Conservation (phyloP, 2,113 vertebrate species). For the Prionailurus viverrinus region DNA sequence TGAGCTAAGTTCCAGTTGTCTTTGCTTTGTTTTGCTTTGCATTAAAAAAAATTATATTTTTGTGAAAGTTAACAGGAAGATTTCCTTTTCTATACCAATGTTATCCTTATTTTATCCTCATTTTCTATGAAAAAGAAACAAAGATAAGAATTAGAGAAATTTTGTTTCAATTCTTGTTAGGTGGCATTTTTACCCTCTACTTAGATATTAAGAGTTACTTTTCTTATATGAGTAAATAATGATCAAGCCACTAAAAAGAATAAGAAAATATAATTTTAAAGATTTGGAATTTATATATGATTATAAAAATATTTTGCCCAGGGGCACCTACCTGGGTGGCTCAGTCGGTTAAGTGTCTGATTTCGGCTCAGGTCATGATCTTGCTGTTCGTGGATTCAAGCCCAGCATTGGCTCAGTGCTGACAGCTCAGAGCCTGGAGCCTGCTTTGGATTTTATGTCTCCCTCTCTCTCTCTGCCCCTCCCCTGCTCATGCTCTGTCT, state of each 20-base stretch:
- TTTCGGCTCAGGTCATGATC: no score
- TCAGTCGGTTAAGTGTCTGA: no score
- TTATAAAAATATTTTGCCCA: neutral
- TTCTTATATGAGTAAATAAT: neutral
- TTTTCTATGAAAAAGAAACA: neutral
- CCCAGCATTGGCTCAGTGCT: no score
- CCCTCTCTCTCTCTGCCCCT: no score
- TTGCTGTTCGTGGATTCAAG: no score
- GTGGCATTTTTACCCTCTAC: neutral
- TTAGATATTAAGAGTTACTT: neutral
- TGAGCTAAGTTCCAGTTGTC: neutral
- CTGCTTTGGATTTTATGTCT: no score
- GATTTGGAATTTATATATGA: neutral
- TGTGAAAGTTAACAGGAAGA: neutral
- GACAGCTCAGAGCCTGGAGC: no score
- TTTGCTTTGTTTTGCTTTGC: neutral
- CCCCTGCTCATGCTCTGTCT: no score
- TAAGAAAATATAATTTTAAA: neutral
- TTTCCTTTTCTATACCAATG: neutral
- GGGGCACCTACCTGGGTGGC: no score
- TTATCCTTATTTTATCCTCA: neutral
- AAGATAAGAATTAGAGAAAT: neutral
- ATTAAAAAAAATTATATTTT: neutral
- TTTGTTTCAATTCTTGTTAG: neutral
- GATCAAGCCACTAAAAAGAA: neutral